Percentiles rank a stretch among this genome's conserved stretches.
These are phyloP conservation scores for Tholera decimalis DNA, from an alignment of 2,888 invertebrate genomes.

Conservation along the genomic window DNA sequence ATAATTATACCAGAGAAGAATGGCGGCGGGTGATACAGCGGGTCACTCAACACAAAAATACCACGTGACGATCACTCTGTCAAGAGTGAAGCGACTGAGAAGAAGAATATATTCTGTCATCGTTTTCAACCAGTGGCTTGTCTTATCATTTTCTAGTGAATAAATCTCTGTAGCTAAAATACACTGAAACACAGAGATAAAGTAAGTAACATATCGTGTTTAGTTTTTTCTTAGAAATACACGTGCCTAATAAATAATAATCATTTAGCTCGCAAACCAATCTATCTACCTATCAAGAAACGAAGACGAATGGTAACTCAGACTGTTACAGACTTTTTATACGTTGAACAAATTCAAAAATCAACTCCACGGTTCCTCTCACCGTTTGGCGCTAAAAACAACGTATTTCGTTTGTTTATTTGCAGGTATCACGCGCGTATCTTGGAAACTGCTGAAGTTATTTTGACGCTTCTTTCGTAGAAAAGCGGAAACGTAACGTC, in stretches of 20 bases:
- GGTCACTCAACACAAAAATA: no score
- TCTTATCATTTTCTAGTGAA: background rate
- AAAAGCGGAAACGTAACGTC: conserved; percentile 31
- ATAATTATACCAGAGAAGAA: no score
- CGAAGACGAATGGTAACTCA: conserved; percentile 35
- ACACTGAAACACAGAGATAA: no score
- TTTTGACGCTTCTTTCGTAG: conserved; percentile 32
- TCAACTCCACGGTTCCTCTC: background rate
- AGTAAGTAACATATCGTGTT: background rate
- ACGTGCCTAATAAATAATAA: conserved; percentile 39
- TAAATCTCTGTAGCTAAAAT: background rate
- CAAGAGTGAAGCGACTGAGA: no score
- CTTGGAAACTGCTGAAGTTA: conserved; percentile 26
- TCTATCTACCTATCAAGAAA: conserved; percentile 15
- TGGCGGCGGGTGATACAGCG: no score
- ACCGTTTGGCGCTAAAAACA: conserved; percentile 42
- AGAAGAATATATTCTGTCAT: no score
- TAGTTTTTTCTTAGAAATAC: conserved; percentile 4
- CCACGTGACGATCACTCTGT: no score
- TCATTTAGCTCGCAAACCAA: conserved; percentile 12
- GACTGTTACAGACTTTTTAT: conserved; percentile 24
- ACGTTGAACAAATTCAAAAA: conserved; percentile 24
- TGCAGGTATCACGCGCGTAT: conserved; percentile 27
- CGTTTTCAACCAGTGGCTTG: background rate
- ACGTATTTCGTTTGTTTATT: conserved; percentile 45